phyloP scores from a whole-genome alignment of 1,140 invertebrate genomes.

The Leptinotarsa lineolata region DNA sequence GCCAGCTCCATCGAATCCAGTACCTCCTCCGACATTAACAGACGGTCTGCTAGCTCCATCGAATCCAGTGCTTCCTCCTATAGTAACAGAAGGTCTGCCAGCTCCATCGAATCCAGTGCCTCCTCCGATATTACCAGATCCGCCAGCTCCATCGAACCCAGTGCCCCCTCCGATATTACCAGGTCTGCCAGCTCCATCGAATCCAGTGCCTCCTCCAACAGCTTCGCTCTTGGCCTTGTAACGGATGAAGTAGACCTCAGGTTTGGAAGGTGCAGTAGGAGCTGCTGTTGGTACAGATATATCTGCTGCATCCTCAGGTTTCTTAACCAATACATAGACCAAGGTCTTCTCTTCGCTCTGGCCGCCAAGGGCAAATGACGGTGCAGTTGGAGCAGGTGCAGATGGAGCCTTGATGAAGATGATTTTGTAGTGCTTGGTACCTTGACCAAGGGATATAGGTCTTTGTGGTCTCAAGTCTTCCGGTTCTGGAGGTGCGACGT shows the following conservation, averaged over 20 bases:
- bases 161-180: slow-evolving; percentile 58
- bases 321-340: slow-evolving; percentile 85
- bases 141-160: slow-evolving; percentile 44
- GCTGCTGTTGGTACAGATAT: slow-evolving; percentile 74
- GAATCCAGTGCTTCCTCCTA: slow-evolving; percentile 60
- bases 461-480: slow-evolving; percentile 64
- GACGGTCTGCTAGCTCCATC: slow-evolving; percentile 16
- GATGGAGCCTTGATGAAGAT: slow-evolving; percentile 85
- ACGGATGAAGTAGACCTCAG: slow-evolving; percentile 87
- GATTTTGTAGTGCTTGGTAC: slow-evolving; percentile 88
- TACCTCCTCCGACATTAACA: slow-evolving; percentile 57
- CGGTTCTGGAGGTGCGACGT: slow-evolving; percentile 68
- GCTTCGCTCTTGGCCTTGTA: slow-evolving; percentile 89
- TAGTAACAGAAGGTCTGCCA: slow-evolving; percentile 49
- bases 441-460: slow-evolving; percentile 61
- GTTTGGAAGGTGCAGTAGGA: slow-evolving; percentile 80
- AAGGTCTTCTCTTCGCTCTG: slow-evolving; percentile 86
- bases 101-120: slow-evolving; percentile 46
- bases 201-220: slow-evolving; percentile 63
- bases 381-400: slow-evolving; percentile 75
- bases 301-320: slow-evolving; percentile 80
- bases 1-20: slow-evolving; percentile 44
- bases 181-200: slow-evolving; percentile 19
- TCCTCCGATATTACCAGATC: slow-evolving; percentile 50
- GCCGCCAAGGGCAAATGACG: slow-evolving; percentile 73